Base-by-base conservation (phyloP, 2,113 vertebrate genomes). In the Anthoscopus minutus region DNA sequence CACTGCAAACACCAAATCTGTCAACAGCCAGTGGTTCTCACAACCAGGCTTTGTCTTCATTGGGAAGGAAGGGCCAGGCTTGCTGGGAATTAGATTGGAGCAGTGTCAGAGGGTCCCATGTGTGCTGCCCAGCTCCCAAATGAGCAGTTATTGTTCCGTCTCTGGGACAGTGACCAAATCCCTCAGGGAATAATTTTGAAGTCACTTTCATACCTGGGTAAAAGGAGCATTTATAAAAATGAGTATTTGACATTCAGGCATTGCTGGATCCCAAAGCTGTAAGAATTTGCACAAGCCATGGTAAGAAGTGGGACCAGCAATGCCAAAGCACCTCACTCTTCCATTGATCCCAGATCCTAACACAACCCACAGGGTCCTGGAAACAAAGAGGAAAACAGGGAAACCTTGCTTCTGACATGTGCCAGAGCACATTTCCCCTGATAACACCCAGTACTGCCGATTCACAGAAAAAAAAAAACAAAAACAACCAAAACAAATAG, bases 1-100 rank as follows among this genome's bases (percentile, higher is more conserved):
- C 72, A 42, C 92, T 62, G 79, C 35, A 74, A 94, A 73, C 91
- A 89, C 38, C 16, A 3, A 42, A 84, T 74, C 88, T 88, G 79
- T 33, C 88, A 69, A 4, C 10, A 11, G 51, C 56, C 81, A 35
- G 87, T 40, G 64, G 24, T 28, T 67, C 22, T n/a, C 77, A 89
- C 47, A 60, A 16, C 45, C 69, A 86, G 82, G 76, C 79, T 87
- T 81, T 70, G 60, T 28, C 62, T 93, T 79, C 57, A 16, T 13
- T 62, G 0, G 1, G 44, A 80, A 78, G 53, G 65, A 69, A 87
- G 67, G 13, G 35, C 70, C 74, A 71, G 73, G 10, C 19, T 53
- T 73, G 62, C 58, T 12, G 2, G 93, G 88, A 77, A 50, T 89
- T 64, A 71, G 81, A 51, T 17, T 76, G 90, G 31, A 88, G 57